A percentile compares a stretch with the other conserved stretches of the same genome.
These are phyloP conservation scores for Palloptera scutellata DNA, from an alignment of 2,888 invertebrate genomes.

Conservation along the genomic window DNA sequence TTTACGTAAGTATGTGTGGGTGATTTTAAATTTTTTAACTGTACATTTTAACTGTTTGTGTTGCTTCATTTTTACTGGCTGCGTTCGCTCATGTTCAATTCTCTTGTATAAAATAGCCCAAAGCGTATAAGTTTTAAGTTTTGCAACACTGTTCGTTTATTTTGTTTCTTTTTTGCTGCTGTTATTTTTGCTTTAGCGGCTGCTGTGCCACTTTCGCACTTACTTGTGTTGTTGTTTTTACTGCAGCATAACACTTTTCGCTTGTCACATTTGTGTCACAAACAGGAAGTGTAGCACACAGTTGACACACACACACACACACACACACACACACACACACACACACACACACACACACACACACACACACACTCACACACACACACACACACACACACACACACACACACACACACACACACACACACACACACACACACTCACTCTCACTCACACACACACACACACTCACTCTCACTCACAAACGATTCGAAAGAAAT, in stretches of 20 bases:
- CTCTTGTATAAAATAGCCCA: too few relatives aligned
- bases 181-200: constrained; percentile 32
- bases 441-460: background rate
- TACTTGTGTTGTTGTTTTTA: constrained; percentile 30
- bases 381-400: constrained; percentile 1
- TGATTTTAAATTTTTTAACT: too few relatives aligned
- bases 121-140: too few relatives aligned
- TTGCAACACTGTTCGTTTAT: background rate
- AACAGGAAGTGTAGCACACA: constrained; percentile 49
- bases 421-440: constrained; percentile 1
- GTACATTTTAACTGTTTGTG: constrained; percentile 25
- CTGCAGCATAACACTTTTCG: constrained; percentile 54
- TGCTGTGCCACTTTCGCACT: background rate
- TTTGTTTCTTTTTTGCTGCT: constrained; percentile 6
- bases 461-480: constrained; percentile 15
- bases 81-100: background rate
- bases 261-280: constrained; percentile 60
- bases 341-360: background rate
- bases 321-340: constrained; percentile 3
- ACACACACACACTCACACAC: background rate
- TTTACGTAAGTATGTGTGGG: background rate
- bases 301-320: background rate
- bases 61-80: constrained; percentile 36
- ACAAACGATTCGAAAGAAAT: background rate
- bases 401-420: background rate